Evolutionary conservation across 2,888 invertebrate species (phyloP).

Genomic region (Sphinx pinastri): DNA sequence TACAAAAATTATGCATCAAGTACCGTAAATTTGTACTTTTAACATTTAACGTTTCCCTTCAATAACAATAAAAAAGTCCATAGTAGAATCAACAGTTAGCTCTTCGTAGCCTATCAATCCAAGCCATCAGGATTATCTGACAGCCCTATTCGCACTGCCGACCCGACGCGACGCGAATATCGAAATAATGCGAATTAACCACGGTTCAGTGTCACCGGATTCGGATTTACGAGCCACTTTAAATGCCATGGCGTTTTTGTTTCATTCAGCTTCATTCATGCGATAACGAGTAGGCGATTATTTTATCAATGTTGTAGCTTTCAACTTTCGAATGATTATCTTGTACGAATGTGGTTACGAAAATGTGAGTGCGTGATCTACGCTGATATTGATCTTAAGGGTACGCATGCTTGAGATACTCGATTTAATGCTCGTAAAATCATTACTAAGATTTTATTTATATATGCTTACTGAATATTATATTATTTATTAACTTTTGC

Average conservation of each 20-base stretch:
- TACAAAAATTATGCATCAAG: no score
- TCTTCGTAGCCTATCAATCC: not conserved
- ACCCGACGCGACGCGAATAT: conserved; percentile 48
- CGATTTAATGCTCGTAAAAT: no score
- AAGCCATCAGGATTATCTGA: not conserved
- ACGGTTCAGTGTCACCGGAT: conserved; percentile 48
- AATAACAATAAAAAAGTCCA: not conserved
- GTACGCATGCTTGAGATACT: not conserved
- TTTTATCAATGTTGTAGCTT: not conserved
- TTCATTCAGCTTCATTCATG: conserved; percentile 27
- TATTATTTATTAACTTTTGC: no score
- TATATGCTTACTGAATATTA: no score
- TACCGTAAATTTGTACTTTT: no score
- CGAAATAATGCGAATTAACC: conserved; percentile 41
- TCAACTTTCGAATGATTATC: conserved; percentile 8
- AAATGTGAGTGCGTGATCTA: conserved; percentile 2
- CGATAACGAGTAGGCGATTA: not conserved
- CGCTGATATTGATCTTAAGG: not conserved
- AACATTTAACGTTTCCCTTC: not conserved
- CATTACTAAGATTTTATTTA: no score
- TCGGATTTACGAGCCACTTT: conserved; percentile 25
- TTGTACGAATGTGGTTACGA: not conserved
- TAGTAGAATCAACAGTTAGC: not conserved
- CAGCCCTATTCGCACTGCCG: conserved; percentile 22
- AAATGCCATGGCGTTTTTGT: conserved; percentile 21